phyloP scores from a whole-genome alignment of 2,797 vertebrate genomes.

The Takifugu rubripes region DNA sequence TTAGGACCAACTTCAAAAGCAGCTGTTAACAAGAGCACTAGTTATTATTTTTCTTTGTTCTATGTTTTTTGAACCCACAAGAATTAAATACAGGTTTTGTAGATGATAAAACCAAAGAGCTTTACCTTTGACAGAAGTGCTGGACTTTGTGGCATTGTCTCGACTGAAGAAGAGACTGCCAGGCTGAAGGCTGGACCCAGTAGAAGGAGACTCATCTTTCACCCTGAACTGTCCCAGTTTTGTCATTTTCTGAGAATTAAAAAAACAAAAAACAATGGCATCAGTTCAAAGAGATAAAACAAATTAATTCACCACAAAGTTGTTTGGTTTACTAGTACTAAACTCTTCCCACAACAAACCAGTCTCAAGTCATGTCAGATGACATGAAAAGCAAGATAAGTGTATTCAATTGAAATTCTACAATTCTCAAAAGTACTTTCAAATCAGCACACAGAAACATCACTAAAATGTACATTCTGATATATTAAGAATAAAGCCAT shows the following conservation, averaged over 20 bases:
- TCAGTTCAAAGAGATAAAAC: not conserved
- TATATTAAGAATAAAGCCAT: not conserved
- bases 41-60: not conserved
- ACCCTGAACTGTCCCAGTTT: constrained; percentile 88
- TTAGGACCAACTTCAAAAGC: not conserved
- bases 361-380: too few relatives aligned
- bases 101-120: not conserved
- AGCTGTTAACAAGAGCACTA: constrained; percentile 15
- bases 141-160: constrained; percentile 68
- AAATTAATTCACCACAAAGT: not conserved
- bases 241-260: constrained; percentile 78
- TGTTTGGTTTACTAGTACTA: not conserved
- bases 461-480: not conserved
- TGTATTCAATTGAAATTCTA: too few relatives aligned
- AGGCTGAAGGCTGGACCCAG: constrained; percentile 73
- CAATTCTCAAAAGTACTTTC: too few relatives aligned
- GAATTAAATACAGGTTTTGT: not conserved
- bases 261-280: not conserved
- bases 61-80: too few relatives aligned
- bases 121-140: constrained; percentile 62
- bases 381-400: too few relatives aligned
- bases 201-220: constrained; percentile 81
- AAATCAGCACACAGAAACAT: too few relatives aligned
- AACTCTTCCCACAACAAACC: too few relatives aligned
- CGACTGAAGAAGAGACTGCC: constrained; percentile 87